Evolutionary conservation across 1,140 invertebrate genomes (phyloP).

Genomic region (Drosophila pseudoobscura): DNA sequence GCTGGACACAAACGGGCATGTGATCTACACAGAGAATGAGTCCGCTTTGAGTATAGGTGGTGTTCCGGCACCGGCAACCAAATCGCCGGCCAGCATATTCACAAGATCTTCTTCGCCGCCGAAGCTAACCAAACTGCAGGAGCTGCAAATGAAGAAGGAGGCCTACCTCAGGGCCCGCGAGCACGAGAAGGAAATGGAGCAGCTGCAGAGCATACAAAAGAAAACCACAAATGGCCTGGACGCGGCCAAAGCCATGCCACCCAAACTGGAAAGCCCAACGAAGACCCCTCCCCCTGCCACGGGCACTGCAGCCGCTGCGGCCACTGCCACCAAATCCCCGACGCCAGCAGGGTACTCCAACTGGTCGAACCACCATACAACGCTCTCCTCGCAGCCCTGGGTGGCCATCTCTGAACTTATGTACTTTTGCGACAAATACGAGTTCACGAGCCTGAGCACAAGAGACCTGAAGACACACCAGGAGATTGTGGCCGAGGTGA

Average conservation of each 20-base stretch:
- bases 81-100: conserved; percentile 42
- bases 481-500: conserved; percentile 70
- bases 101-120: conserved; percentile 51
- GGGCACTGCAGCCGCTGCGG: conserved; percentile 9
- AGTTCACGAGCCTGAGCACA: conserved; percentile 70
- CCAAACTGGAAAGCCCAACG: not conserved
- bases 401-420: conserved; percentile 78
- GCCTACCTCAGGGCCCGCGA: conserved; percentile 60
- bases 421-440: conserved; percentile 79
- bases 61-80: not conserved
- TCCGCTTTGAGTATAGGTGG: not conserved
- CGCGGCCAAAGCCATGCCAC: conserved; percentile 7
- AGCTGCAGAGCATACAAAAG: conserved; percentile 45
- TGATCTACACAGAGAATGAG: conserved; percentile 14
- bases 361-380: conserved; percentile 64
- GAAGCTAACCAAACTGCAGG: conserved; percentile 66
- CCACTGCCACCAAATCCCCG: conserved; percentile 28
- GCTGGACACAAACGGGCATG: conserved; percentile 55
- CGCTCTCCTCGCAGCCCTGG: conserved; percentile 66
- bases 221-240: conserved; percentile 12
- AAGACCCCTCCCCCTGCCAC: conserved; percentile 15
- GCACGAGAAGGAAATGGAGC: conserved; percentile 67
- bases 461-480: conserved; percentile 64
- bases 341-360: conserved; percentile 64
- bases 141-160: conserved; percentile 69